These are phyloP conservation scores for Pinna nobilis DNA, from an alignment of 1,140 invertebrate species.

Conservation along the genomic window DNA sequence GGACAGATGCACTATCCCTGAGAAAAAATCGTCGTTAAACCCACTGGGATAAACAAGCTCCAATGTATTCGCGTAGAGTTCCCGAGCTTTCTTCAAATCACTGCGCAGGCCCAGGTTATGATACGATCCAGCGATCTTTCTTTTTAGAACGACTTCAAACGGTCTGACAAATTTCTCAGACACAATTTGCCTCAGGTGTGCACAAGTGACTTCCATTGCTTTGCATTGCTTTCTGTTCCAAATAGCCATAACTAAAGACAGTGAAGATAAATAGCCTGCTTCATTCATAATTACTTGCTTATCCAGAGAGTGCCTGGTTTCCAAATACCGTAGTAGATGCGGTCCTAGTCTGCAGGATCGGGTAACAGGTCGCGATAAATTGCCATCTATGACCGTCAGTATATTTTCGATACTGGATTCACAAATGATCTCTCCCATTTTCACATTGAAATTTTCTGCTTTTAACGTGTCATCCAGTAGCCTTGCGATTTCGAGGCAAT, in stretches of 20 bases:
- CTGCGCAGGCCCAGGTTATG: neutral
- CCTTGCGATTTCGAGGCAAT: neutral
- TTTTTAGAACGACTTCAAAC: neutral
- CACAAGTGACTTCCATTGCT: neutral
- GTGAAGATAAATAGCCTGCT: neutral
- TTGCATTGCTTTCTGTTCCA: neutral
- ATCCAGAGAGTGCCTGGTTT: neutral
- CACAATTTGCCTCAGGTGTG: neutral
- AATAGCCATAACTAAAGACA: neutral
- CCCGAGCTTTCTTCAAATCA: neutral
- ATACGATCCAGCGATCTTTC: neutral
- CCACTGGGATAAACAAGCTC: neutral
- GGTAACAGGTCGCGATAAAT: neutral
- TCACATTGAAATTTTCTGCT: neutral
- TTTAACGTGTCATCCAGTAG: neutral
- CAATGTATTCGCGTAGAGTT: neutral
- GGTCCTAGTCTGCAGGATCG: neutral
- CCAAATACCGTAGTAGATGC: neutral
- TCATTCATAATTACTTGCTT: neutral
- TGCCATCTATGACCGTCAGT: neutral
- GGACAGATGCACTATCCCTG: neutral
- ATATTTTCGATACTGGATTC: neutral
- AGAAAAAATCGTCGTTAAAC: neutral
- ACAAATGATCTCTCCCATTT: neutral
- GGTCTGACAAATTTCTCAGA: neutral